Evolutionary conservation across 2,888 invertebrate genomes (phyloP).

Genomic region (Myopa testacea): DNA sequence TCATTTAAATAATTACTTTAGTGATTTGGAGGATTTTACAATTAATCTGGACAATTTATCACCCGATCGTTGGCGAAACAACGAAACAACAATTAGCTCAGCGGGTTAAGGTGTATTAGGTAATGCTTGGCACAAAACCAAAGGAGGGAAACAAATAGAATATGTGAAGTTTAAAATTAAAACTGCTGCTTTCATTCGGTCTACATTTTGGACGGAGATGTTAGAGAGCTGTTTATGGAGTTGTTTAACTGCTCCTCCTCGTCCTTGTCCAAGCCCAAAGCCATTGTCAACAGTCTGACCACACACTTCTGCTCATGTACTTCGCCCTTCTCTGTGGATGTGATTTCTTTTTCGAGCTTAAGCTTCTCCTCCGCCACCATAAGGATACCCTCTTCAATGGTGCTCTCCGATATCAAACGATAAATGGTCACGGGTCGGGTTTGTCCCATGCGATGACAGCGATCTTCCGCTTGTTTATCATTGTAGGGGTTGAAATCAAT

Average conservation of each 20-base stretch:
- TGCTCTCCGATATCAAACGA: slow-evolving; percentile 84
- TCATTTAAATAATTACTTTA: slow-evolving; percentile 31
- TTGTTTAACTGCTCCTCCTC: slow-evolving; percentile 59
- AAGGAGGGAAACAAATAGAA: too few relatives aligned
- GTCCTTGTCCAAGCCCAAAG: slow-evolving; percentile 74
- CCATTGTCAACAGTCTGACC: slow-evolving; percentile 82
- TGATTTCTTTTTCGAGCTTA: slow-evolving; percentile 89
- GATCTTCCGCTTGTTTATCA: slow-evolving; percentile 97
- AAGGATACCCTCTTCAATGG: slow-evolving; percentile 94
- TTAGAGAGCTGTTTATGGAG: slow-evolving; percentile 57
- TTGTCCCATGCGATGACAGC: slow-evolving; percentile 83
- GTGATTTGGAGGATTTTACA: background rate
- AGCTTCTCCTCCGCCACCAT: slow-evolving; percentile 92
- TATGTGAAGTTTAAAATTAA: background rate
- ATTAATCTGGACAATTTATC: slow-evolving; percentile 1
- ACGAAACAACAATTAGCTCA: slow-evolving; percentile 16
- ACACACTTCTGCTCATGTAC: slow-evolving; percentile 81
- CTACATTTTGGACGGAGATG: slow-evolving; percentile 53
- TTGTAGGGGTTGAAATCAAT: slow-evolving; percentile 99
- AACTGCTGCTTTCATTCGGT: background rate
- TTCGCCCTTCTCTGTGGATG: slow-evolving; percentile 71
- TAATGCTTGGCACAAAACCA: too few relatives aligned
- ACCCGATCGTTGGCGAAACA: background rate
- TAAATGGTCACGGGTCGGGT: slow-evolving; percentile 87
- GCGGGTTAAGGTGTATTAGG: too few relatives aligned